Conservation (phyloP, 2,888 invertebrate genomes). For the Caenorhabditis drosophilae region DNA sequence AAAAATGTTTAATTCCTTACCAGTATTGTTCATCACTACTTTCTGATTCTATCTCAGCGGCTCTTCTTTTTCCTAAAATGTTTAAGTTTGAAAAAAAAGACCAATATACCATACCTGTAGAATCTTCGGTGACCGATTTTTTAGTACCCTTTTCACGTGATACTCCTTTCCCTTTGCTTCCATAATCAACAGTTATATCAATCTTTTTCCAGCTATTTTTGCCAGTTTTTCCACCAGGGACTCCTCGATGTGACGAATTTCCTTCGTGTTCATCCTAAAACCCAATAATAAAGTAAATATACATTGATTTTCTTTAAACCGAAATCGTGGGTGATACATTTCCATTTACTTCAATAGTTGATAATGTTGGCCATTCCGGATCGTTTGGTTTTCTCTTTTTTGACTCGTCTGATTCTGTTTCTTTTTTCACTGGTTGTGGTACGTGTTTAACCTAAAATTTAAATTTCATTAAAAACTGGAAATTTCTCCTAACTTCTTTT, state of each 20-base stretch:
- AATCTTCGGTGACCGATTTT: conserved; percentile 27
- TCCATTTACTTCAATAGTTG: conserved; percentile 34
- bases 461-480: neutral
- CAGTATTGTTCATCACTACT: conserved; percentile 36
- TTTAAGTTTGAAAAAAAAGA: neutral
- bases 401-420: conserved; percentile 5
- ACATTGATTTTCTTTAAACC: conserved; percentile 6
- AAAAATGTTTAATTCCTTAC: no score
- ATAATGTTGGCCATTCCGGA: conserved; percentile 47
- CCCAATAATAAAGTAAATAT: neutral
- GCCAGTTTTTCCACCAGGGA: conserved; percentile 36
- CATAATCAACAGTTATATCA: conserved; percentile 66
- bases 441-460: neutral
- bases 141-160: conserved; percentile 28
- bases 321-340: conserved; percentile 29
- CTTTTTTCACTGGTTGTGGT: conserved; percentile 1
- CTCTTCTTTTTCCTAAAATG: conserved; percentile 25
- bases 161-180: conserved; percentile 43
- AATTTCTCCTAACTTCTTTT: conserved; percentile 15
- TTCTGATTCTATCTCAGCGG: conserved; percentile 28
- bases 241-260: conserved; percentile 7
- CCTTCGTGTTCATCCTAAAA: conserved; percentile 40
- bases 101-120: neutral
- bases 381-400: conserved; percentile 14
- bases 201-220: conserved; percentile 67